Evolutionary conservation across 2,113 vertebrate genomes (phyloP), one percentile per base, ranked within the genome.

Genomic region (Maccullochella peelii): DNA sequence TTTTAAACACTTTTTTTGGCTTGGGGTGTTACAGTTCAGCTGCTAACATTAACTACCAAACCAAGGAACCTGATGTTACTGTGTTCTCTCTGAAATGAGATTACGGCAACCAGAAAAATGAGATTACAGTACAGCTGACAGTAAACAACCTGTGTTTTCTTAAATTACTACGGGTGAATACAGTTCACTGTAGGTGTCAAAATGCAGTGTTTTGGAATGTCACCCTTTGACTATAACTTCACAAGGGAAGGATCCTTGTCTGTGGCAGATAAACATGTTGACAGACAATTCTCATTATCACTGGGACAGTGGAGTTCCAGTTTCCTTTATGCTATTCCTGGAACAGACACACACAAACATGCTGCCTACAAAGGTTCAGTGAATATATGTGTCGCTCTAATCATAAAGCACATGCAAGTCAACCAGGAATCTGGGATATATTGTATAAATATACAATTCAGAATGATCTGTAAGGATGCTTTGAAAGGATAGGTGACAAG

Each of bases 211-310:
- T 84, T 66, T 81, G 83, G 83, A 91, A 90, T 87, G 84, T 58
- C 68, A 49, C 63, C 47, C 67, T 78, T 73, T 77, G 72, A 70
- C 50, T 74, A 27, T 30, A 30, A 68, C 65, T 21, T 66, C 2
- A 25, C 0, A 0, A 71, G 67, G 9, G 16, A 65, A 74, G 71
- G 50, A 87, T 25, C 79, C 2, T 27, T 76, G 89, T 80, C 75
- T 79, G 79, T 50, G 47, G 9, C 58, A 65, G 88, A 91, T 89
- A 73, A 86, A 71, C 25, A 0, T 50, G 72, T 49, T 84, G 81
- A 85, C 44, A 55, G 86, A 79, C 77, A 57, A 78, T 73, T 87
- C 84, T 71, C 36, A 77, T 88, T 88, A 89, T 90, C 86, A 40
- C 50, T 1, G 8, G 5, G n/a, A 61, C 61, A 74, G 70, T 65